Percentiles rank a stretch among this genome's conserved stretches.
Conservation (phyloP, 2,113 vertebrate species). For the Carassius carassius region DNA sequence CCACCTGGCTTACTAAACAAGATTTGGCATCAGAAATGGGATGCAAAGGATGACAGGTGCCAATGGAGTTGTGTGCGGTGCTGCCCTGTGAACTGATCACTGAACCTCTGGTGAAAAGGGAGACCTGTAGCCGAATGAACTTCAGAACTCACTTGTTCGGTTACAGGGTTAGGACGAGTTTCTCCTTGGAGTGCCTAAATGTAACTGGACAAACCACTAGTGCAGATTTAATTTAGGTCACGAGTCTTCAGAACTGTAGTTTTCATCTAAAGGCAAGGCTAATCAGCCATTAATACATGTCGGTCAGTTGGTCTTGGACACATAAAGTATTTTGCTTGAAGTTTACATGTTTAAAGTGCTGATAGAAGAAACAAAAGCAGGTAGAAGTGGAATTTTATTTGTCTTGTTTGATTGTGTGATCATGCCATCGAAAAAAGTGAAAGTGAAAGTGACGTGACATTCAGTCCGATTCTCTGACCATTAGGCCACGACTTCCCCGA, state of each 20-base stretch:
- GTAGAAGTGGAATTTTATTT: neutral
- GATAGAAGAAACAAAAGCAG: neutral
- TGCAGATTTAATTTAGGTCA: conserved; percentile 25
- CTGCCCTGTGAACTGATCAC: neutral
- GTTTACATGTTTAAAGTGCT: neutral
- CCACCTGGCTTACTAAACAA: conserved; percentile 49
- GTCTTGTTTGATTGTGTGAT: neutral
- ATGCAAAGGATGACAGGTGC: conserved; percentile 23
- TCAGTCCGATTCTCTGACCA: too few relatives aligned
- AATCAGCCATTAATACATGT: conserved; percentile 4
- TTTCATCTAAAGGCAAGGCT: conserved; percentile 37
- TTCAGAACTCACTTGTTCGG: neutral
- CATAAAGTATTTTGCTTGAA: neutral
- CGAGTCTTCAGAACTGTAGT: neutral
- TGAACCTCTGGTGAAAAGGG: neutral
- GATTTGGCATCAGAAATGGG: conserved; percentile 18
- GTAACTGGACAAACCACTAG: neutral
- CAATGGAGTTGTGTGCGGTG: conserved; percentile 3
- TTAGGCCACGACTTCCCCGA: too few relatives aligned
- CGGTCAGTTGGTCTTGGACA: neutral
- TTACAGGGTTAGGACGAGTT: neutral
- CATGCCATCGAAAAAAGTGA: neutral
- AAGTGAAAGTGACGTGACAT: too few relatives aligned
- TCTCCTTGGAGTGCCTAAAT: conserved; percentile 25
- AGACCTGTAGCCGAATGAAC: conserved; percentile 25